Conservation (phyloP, 2,888 invertebrate genomes). For the Pseudococcus jackbeardsleyi region DNA sequence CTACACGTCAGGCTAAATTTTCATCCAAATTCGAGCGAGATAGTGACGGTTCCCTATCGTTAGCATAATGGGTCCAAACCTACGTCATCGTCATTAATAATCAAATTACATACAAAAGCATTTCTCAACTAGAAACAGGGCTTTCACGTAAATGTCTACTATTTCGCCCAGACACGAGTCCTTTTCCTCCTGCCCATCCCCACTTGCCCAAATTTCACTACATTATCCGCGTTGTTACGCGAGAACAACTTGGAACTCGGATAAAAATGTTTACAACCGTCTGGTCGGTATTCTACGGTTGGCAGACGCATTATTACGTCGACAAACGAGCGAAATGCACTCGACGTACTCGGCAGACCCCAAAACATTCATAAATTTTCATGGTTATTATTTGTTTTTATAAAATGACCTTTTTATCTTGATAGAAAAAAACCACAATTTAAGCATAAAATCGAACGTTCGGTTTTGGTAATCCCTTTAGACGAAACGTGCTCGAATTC, state of each 20-base stretch:
- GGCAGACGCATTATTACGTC: not conserved
- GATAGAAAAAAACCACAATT: not conserved
- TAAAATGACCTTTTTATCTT: slow-evolving; percentile 4
- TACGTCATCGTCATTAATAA: too few species aligned
- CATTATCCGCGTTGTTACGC: not conserved
- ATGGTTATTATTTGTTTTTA: not conserved
- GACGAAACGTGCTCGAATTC: not conserved
- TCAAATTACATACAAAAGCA: too few species aligned
- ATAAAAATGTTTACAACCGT: not conserved
- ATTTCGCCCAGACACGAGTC: not conserved
- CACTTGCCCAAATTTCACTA: not conserved
- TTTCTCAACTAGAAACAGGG: not conserved
- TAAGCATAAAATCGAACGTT: not conserved
- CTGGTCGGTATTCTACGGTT: not conserved
- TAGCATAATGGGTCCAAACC: too few species aligned
- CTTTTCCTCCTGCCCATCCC: too few species aligned
- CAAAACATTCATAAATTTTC: slow-evolving; percentile 2
- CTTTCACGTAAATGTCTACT: not conserved
- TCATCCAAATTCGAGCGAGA: too few species aligned
- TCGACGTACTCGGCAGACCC: not conserved
- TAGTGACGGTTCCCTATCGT: too few species aligned
- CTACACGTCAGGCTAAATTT: too few species aligned
- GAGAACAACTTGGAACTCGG: not conserved
- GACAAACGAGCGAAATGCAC: not conserved
- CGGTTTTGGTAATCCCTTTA: not conserved